Percentiles rank a stretch among this genome's conserved stretches.
Conservation (phyloP, 37 sponge, comb jelly and placozoan genomes). For the Axinella damicornis region DNA sequence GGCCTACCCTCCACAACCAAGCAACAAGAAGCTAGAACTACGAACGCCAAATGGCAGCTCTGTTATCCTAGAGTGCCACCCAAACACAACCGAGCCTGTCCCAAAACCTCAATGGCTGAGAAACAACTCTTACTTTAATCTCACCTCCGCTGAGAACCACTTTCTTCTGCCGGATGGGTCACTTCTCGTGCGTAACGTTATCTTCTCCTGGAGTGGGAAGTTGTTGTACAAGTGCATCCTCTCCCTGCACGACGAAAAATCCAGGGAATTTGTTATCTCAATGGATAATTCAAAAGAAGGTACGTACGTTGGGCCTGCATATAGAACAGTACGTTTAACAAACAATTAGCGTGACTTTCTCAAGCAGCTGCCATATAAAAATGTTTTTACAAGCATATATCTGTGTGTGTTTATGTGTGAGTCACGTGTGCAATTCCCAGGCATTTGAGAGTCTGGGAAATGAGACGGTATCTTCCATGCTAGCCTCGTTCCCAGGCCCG, state of each 20-base stretch:
- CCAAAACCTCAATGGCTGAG: neutral
- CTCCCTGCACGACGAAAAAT: neutral
- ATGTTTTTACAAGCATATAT: too few species aligned
- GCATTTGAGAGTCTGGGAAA: too few species aligned
- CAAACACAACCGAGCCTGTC: slow-evolving; percentile 4
- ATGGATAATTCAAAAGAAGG: neutral
- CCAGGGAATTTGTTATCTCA: neutral
- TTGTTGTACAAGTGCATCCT: slow-evolving; percentile 1
- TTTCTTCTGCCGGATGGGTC: neutral
- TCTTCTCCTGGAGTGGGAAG: neutral
- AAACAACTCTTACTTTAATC: neutral
- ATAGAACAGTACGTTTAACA: too few species aligned
- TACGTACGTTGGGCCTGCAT: too few species aligned
- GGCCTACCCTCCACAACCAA: neutral
- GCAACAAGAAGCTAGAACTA: neutral
- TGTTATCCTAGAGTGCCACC: slow-evolving; percentile 5
- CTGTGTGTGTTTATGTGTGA: too few species aligned
- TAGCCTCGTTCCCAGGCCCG: too few species aligned
- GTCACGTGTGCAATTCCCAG: too few species aligned
- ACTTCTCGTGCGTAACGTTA: neutral
- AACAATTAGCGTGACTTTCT: too few species aligned
- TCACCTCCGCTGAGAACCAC: neutral
- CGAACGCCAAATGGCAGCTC: neutral
- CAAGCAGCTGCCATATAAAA: too few species aligned
- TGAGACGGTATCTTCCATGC: too few species aligned